Evolutionary conservation across 2,888 invertebrate genomes (phyloP), one percentile per base, ranked within the genome.

Genomic region (Lasius fuliginosus): DNA sequence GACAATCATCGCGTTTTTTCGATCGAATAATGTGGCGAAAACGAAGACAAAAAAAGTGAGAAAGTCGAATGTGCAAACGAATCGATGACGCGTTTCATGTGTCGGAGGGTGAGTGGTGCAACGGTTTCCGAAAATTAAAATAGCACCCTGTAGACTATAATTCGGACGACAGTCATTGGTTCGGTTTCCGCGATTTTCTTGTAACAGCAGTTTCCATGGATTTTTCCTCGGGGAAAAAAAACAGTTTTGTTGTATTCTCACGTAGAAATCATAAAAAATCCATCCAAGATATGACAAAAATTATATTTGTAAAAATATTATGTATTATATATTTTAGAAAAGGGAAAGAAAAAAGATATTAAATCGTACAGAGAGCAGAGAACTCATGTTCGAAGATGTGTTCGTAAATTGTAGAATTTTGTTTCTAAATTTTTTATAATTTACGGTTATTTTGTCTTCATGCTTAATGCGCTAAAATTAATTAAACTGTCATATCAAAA

Each of bases 111-210:
- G 85, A 84, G 53, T 60, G 68, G 53, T 30, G 82, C 58, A 65
- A 82, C 83, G 83, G 84, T 79, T 76, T 76, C 62, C 53, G 69
- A 65, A 87, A 90, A 90, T 90, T 90, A 85, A 86, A 89, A 85
- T 84, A 83, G 83, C 64, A 81, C 83, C 58, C 75, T 65, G 33
- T 36, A 71, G 40, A 65, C 58, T 79, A 64, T 79, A 75, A 90
- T 84, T 65, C 53, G 64, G 82, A 82, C 49, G 76, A 77, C 42
- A 33, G 49, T 65, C 67, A 75, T 83, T 87, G n/a, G 1, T 27
- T 33, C 30, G 30, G 23, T 46, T 49, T 33, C 23, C 3, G 12
- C 46, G n/a, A 30, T 30, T 62, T 69, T 23, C 40, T 64, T 1
- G 64, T 81, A 83, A 87, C 88, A 87, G 81, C 76, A 49, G 23